phyloP scores from a whole-genome alignment of 2,797 vertebrate species.

The Manis crassicaudata region DNA sequence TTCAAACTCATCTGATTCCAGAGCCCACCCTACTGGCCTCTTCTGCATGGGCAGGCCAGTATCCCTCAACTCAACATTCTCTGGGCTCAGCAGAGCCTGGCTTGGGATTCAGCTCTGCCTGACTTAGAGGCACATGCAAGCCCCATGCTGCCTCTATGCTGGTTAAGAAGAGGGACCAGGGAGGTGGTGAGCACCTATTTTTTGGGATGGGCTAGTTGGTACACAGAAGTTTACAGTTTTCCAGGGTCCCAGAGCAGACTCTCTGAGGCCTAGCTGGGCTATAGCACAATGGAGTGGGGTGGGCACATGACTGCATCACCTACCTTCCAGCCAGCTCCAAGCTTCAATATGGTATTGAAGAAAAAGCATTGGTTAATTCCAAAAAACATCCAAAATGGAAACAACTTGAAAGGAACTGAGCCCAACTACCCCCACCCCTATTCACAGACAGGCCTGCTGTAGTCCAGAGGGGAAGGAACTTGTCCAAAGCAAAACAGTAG shows the following conservation, averaged over 20 bases:
- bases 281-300: background rate
- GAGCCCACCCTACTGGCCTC: background rate
- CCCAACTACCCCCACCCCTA: background rate
- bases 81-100: background rate
- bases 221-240: background rate
- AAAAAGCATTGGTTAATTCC: background rate
- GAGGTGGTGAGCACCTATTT: background rate
- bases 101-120: background rate
- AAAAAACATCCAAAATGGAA: background rate
- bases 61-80: background rate
- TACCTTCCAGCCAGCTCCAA: background rate
- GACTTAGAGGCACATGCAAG: background rate
- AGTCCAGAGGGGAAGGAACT: background rate
- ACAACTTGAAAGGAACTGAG: background rate
- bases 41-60: background rate
- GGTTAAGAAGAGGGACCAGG: background rate
- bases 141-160: fast-evolving
- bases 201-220: background rate
- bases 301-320: background rate
- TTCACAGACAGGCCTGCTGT: background rate
- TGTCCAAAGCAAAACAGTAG: background rate
- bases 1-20: background rate
- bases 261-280: background rate
- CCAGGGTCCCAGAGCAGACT: background rate
- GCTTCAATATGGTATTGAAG: fast-evolving